Evolutionary conservation across 1,140 invertebrate genomes (phyloP).

Genomic region (Diorhabda sublineata): DNA sequence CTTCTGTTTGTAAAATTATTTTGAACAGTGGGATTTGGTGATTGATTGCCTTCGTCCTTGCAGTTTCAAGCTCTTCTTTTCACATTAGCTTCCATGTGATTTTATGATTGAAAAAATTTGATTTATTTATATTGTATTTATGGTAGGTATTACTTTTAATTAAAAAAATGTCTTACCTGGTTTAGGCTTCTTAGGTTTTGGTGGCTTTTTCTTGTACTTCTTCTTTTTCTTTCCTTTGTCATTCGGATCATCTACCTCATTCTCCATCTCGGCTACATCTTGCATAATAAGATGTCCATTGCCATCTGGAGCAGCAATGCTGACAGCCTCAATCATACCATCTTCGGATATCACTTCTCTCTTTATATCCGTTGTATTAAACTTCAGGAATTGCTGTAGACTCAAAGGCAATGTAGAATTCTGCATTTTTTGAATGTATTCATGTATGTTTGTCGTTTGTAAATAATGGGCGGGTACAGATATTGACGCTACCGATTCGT

Average conservation of each 20-base stretch:
- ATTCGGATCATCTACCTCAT: slow-evolving; percentile 38
- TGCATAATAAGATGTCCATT: slow-evolving; percentile 32
- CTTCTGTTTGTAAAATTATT: no score
- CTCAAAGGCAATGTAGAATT: slow-evolving; percentile 44
- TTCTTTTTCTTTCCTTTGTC: slow-evolving; percentile 56
- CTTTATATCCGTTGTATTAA: slow-evolving; percentile 56
- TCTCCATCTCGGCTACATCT: slow-evolving; percentile 25
- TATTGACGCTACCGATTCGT: slow-evolving; percentile 27
- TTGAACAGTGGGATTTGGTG: no score
- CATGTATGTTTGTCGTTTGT: slow-evolving; percentile 49
- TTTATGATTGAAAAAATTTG: no score
- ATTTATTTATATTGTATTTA: background rate
- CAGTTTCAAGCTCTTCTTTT: no score
- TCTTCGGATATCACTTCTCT: slow-evolving; percentile 46
- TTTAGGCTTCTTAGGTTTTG: slow-evolving; percentile 67
- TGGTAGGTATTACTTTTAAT: background rate
- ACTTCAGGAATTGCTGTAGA: slow-evolving; percentile 57
- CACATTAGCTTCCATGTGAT: no score
- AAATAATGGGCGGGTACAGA: slow-evolving; percentile 42
- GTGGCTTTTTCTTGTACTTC: slow-evolving; percentile 77
- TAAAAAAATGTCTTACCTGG: slow-evolving; percentile 49
- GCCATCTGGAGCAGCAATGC: slow-evolving; percentile 18
- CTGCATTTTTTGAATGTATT: slow-evolving; percentile 46
- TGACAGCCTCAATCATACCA: slow-evolving; percentile 38
- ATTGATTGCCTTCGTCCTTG: no score